Evolutionary conservation across 2,113 vertebrate species (phyloP).

Genomic region (Campylorhamphus procurvoides): DNA sequence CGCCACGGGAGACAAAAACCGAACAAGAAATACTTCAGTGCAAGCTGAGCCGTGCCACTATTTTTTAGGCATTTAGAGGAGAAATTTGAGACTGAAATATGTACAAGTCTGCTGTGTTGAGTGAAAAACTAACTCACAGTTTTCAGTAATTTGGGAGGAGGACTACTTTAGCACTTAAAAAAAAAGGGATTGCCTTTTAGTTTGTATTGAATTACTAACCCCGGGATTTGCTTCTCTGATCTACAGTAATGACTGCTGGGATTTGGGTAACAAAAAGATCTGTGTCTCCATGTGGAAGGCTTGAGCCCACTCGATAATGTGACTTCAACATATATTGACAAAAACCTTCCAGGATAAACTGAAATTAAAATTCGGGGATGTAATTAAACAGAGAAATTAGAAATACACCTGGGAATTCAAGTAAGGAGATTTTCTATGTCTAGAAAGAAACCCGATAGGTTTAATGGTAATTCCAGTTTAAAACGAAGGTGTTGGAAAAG

Average conservation of each 20-base stretch:
- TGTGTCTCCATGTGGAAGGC: background rate
- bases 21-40: background rate
- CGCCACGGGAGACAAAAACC: background rate
- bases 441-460: slow-evolving; percentile 27
- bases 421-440: background rate
- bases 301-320: background rate
- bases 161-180: background rate
- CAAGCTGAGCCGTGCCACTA: background rate
- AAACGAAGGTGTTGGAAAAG: slow-evolving; percentile 21
- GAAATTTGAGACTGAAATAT: slow-evolving; percentile 27
- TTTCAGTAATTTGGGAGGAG: background rate
- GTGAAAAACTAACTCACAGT: slow-evolving; percentile 38
- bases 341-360: background rate
- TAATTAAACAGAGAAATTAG: slow-evolving; percentile 37
- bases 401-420: slow-evolving; percentile 19
- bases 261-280: slow-evolving; percentile 20
- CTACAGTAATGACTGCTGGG: slow-evolving; percentile 5
- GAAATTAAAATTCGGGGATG: slow-evolving; percentile 1
- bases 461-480: slow-evolving; percentile 51
- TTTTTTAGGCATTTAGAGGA: background rate
- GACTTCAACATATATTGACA: background rate
- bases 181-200: background rate
- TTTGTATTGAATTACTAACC: background rate
- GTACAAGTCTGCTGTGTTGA: background rate
- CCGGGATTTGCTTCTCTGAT: background rate